phyloP scores from a whole-genome alignment of 2,113 vertebrate species.

The Chunga burmeisteri region DNA sequence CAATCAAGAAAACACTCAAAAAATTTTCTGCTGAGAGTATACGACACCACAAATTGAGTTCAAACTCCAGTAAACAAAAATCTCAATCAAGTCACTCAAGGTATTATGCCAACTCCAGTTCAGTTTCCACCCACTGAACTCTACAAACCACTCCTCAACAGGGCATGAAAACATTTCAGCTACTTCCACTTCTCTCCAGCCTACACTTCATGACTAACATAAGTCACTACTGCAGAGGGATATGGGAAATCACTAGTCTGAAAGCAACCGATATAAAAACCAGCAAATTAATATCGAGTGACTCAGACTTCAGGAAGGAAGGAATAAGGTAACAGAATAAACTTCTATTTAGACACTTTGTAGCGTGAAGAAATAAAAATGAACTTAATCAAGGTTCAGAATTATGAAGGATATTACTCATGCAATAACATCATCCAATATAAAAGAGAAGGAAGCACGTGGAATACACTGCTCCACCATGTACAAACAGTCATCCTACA shows the following conservation, averaged over 20 bases:
- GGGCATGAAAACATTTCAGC: background rate
- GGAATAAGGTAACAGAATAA: background rate
- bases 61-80: background rate
- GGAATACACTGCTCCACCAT: background rate
- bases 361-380: slow-evolving; percentile 14
- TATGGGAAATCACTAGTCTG: background rate
- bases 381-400: background rate
- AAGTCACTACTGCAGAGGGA: background rate
- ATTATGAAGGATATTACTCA: slow-evolving; percentile 34
- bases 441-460: background rate
- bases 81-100: background rate
- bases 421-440: background rate
- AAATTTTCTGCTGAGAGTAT: background rate
- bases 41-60: background rate
- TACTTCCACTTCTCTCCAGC: background rate
- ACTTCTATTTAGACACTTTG: background rate
- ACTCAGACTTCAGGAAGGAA: slow-evolving; percentile 54
- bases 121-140: background rate
- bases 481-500: background rate
- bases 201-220: slow-evolving; percentile 10
- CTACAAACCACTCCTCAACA: background rate
- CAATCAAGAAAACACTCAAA: background rate
- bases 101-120: background rate
- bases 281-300: slow-evolving; percentile 37
- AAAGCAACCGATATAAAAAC: background rate